Base-by-base conservation (phyloP, 2,797 vertebrate species). In the Eurystomus glaucurus region DNA sequence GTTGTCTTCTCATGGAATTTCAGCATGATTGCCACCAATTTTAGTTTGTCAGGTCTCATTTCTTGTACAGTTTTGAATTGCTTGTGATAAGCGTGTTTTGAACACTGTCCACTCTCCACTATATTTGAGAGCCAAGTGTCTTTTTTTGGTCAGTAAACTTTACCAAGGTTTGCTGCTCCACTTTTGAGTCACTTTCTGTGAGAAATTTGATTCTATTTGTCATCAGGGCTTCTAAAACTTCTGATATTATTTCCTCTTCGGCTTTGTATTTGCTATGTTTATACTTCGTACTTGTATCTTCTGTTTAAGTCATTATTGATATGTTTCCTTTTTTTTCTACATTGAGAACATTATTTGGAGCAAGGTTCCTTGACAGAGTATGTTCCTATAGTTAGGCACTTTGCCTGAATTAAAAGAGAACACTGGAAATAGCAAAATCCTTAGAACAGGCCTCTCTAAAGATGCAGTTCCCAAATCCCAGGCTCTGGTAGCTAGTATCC, bases 81-180 rank as follows among this genome's bases (percentile, higher is more conserved):
- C 33, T 29, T 26, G 22, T 45, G 15, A 31, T 61, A 10, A 68
- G 2, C 17, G 1, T 23, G 1, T 35, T 64, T 39, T 33, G 37
- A 51, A 14, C 35, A 2, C n/a, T 33, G 16, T 25, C 19, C 3
- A 5, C 6, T 21, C 33, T 33, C n/a, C 1, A 1, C 25, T 45
- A 10, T 60, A 50, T 11, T 28, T 80, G 31, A 37, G 46, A 77
- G 4, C 11, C 15, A 8, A 10, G 6, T 75, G n/a, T 29, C 25
- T 78, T 79, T 71, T 31, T 69, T 21, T 33, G 12, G 14, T 28
- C 43, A 33, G 21, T 15, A 58, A 85, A n/a, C 17, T 33, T 52
- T 8, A n/a, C 41, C 39, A 54, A 16, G 19, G 28, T 77, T 74
- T 19, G 9, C 5, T 60, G 52, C 20, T 58, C 11, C 8, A 5